Evolutionary conservation across 1,140 invertebrate genomes (phyloP).

Genomic region (Nasonia giraulti): DNA sequence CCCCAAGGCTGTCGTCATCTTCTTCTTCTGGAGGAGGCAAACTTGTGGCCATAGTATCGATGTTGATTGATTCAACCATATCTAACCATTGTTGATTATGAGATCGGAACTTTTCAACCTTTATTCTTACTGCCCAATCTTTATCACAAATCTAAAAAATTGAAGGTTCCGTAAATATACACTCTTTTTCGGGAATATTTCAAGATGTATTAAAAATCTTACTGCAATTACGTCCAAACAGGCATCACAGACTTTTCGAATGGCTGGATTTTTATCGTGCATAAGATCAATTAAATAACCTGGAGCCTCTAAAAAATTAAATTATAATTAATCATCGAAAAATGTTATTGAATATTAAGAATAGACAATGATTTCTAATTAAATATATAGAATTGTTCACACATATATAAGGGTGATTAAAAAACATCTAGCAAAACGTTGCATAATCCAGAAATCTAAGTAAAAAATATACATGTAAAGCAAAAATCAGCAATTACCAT

Average conservation of each 20-base stretch:
- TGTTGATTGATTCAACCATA: constrained; percentile 86
- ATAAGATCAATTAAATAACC: constrained; percentile 98
- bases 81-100: constrained; percentile 99
- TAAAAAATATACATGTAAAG: constrained; percentile 9
- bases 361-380: constrained; percentile 47
- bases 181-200: constrained; percentile 8
- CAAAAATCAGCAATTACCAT: constrained; percentile 57
- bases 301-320: constrained; percentile 82
- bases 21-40: constrained; percentile 63
- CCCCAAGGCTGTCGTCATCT: constrained; percentile 80
- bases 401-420: neutral
- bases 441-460: neutral
- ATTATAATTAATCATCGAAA: neutral
- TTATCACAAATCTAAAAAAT: constrained; percentile 78
- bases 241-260: constrained; percentile 92
- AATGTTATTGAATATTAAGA: neutral
- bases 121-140: constrained; percentile 93
- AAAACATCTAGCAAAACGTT: neutral
- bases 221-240: constrained; percentile 94
- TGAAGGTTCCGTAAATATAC: constrained; percentile 36
- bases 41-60: constrained; percentile 74
- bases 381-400: constrained; percentile 5
- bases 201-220: constrained; percentile 61
- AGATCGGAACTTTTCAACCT: constrained; percentile 94
- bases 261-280: constrained; percentile 96